Base-by-base conservation (phyloP, 2,888 invertebrate species). In the Nemotelus pantherinus region DNA sequence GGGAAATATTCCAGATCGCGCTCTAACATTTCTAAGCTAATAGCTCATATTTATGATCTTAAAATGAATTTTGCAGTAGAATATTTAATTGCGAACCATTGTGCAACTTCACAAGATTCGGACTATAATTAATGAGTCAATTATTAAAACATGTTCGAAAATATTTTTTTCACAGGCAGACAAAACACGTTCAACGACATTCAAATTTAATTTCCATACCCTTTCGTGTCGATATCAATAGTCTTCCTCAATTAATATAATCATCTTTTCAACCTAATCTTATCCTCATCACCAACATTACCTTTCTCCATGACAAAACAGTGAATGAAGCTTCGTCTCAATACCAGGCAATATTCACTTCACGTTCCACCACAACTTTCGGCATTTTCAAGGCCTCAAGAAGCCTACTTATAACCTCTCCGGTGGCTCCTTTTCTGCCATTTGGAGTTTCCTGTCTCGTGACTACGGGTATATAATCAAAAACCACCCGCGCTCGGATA, bases 211-310 rank as follows among this genome's bases (percentile, higher is more conserved):
- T 25, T 25, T 25, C 25, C 25, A 25, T 25, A 25, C 25, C 25
- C 25, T 25, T 25, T 25, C 57, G 5, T 25, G 10, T 57, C 5
- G 25, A 57, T 25, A 57, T 57, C 57, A 57, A 57, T 7, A 57
- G 25, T 10, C 10, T 3, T 10, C 3, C 57, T 25, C 57, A 57
- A 57, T 10, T 57, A 67, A 67, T 65, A 44, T 41, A 7, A 63
- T 65, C 65, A 65, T 45, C 65, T 6, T 67, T 25, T 67, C 67
- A 10, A 48, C 67, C 47, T 67, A 67, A 67, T 67, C 67, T 50
- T 48, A 48, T 67, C 67, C 48, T 67, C 67, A 67, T 67, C 64
- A 44, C n/a, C 57, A 7, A 6, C 64, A 67, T 48, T 67, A n/a
- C 67, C 45, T 4, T 48, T 47, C 39, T 6, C 6, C n/a, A 48